These are phyloP conservation scores for Oscheius sp. DNA, from an alignment of 1,140 invertebrate species.

Conservation along the genomic window DNA sequence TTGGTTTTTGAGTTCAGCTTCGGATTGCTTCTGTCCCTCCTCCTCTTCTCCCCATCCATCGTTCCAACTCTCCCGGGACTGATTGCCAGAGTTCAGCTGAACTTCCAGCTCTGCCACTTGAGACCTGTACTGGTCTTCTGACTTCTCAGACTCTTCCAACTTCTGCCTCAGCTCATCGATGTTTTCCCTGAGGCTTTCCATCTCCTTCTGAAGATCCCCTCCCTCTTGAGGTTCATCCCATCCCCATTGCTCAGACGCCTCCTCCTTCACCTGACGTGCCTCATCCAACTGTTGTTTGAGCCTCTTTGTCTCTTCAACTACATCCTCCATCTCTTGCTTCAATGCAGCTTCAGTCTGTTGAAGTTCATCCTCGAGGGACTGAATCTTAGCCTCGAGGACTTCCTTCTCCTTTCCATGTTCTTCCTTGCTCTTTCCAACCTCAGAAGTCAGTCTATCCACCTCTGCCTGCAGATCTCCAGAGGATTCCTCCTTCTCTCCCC, in stretches of 20 bases:
- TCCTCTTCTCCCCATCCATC: too few relatives aligned
- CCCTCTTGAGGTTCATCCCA: not conserved
- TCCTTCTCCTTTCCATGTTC: not conserved
- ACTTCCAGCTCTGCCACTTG: not conserved
- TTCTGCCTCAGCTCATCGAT: too few relatives aligned
- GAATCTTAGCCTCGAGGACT: not conserved
- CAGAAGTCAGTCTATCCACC: constrained; percentile 5
- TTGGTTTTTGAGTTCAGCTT: not conserved
- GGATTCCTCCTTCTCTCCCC: not conserved
- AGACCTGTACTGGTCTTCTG: too few relatives aligned
- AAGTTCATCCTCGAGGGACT: not conserved
- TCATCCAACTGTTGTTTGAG: too few relatives aligned
- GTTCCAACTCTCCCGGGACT: too few relatives aligned
- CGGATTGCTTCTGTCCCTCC: not conserved
- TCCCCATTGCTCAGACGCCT: not conserved
- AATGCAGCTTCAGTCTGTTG: not conserved
- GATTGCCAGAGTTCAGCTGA: too few relatives aligned
- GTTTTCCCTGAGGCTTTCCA: too few relatives aligned
- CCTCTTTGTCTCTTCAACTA: too few relatives aligned
- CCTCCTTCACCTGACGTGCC: not conserved
- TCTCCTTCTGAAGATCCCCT: not conserved
- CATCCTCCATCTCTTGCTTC: constrained; percentile 1
- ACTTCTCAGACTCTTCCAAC: too few relatives aligned
- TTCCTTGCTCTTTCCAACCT: not conserved
- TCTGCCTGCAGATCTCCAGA: not conserved